phyloP scores from a whole-genome alignment of 2,888 invertebrate genomes.

The Molanna angustata region DNA sequence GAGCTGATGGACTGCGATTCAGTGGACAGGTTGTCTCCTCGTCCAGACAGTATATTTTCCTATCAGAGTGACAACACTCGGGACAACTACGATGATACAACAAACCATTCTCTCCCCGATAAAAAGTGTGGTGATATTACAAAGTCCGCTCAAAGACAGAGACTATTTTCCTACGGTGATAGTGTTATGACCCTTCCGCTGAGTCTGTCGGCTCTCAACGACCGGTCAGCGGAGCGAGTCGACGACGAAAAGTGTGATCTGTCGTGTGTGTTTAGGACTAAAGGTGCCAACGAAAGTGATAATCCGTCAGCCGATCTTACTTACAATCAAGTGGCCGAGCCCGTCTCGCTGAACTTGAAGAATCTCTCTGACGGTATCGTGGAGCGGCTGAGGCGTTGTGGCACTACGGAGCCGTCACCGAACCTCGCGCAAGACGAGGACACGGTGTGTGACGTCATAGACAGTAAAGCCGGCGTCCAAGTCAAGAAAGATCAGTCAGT shows the following conservation, averaged over 20 bases:
- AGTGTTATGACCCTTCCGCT: constrained; percentile 27
- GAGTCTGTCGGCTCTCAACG: constrained; percentile 27
- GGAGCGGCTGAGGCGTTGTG: constrained; percentile 13
- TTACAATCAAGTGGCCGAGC: constrained; percentile 11
- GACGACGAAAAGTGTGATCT: constrained; percentile 32
- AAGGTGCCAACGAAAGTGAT: not conserved
- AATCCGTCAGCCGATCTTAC: not conserved
- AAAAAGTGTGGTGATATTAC: constrained; percentile 4
- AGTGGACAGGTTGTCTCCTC: constrained; percentile 4
- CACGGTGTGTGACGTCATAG: constrained; percentile 27
- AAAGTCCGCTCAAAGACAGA: constrained; percentile 14
- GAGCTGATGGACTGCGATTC: constrained; percentile 16
- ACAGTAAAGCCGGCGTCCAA: constrained; percentile 19
- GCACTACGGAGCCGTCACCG: constrained; percentile 9
- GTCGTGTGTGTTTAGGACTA: constrained; percentile 37
- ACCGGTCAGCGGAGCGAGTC: constrained; percentile 9
- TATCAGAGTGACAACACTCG: constrained; percentile 1
- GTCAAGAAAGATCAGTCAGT: constrained; percentile 6
- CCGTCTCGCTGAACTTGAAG: constrained; percentile 13
- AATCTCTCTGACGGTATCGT: constrained; percentile 14
- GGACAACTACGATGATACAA: not conserved
- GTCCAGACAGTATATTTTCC: constrained; percentile 1
- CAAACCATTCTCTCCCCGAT: not conserved
- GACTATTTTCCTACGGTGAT: constrained; percentile 28
- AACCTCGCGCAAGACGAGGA: constrained; percentile 17